Base-by-base conservation (phyloP, 2,888 invertebrate genomes). In the Drosophila demipolita region DNA sequence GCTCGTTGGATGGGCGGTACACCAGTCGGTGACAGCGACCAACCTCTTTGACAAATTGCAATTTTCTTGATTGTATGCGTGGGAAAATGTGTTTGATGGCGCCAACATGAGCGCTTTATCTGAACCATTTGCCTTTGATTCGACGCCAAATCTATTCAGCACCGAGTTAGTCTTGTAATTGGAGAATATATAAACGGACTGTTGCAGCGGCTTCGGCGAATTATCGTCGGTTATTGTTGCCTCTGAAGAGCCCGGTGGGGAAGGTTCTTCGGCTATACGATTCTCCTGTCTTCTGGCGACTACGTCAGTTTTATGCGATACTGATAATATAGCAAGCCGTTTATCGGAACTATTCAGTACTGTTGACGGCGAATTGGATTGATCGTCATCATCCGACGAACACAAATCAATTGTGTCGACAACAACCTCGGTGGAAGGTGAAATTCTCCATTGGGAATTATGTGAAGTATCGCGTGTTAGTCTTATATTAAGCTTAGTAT, bases 381-480 rank as follows among this genome's bases (percentile, higher is more conserved):
- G 60, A 36, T 84, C 73, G 20, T 96, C 96, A 81, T 96, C 96
- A 67, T 95, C 96, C 2, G 96, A 94, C 9, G 94, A 95, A 91
- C 96, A 96, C 89, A 96, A 94, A 91, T 96, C 95, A 82, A 96
- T 95, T 90, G 95, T 94, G 78, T 93, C 93, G 88, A 95, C 94
- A 93, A 93, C 89, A 36, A 92, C 90, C 75, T 92, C 92, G n/a
- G 76, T 86, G 26, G 92, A 86, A 17, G 92, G 90, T 15, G 92
- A 92, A 73, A 92, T 92, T 73, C 92, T 91, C 92, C 92, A 92
- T 73, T 91, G 92, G 45, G 91, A 91, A 69, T 91, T 92, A 26
- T 88, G 84, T 40, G 92, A 88, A 73, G 90, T 89, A 69, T 92
- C 92, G 60, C 92, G 92, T 61, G 92, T 92, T 63, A 92, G 79